Conservation (phyloP, 2,113 vertebrate genomes). For the cattle (Bos taurus) region ARS-UCD2.0 NC_037343.1:61920501-61921000, state of each 20-base stretch:
- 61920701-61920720: not conserved
- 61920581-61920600: too few relatives aligned
- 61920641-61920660: too few relatives aligned
- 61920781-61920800: not conserved
- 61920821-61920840: not conserved
- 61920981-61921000: not conserved
- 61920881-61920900: not conserved
- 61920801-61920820: not conserved
- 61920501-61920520: too few relatives aligned
- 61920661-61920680: too few relatives aligned
- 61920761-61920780: not conserved
- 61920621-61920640: too few relatives aligned
- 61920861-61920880: not conserved
- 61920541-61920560: too few relatives aligned
- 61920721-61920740: not conserved
- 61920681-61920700: not conserved
- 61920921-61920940: not conserved
- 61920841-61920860: not conserved
- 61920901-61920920: not conserved
- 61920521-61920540: too few relatives aligned
- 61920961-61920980: not conserved
- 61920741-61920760: not conserved
- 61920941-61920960: not conserved
- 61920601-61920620: too few relatives aligned
- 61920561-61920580: too few relatives aligned